phyloP scores from a whole-genome alignment of 2,888 invertebrate genomes.

The Cataglyphis altisquamis region DNA sequence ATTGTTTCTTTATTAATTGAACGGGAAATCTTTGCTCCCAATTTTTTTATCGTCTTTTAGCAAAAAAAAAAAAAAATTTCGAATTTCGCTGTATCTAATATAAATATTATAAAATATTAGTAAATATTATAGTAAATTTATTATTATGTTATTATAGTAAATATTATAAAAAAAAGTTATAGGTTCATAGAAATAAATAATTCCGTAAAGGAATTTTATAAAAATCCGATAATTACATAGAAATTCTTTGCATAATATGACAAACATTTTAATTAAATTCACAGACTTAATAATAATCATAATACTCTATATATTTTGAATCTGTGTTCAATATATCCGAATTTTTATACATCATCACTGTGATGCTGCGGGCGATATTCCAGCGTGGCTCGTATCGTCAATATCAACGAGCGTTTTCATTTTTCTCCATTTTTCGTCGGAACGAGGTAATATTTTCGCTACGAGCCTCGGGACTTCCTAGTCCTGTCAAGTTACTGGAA shows the following conservation, averaged over 20 bases:
- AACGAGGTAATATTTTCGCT: conserved; percentile 59
- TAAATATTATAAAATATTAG: background rate
- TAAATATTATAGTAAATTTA: too few relatives aligned
- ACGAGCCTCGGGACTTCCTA: conserved; percentile 55
- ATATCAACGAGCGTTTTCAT: conserved; percentile 36
- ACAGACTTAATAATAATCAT: background rate
- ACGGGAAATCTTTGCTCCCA: background rate
- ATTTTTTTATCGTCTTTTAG: background rate
- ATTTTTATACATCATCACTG: background rate
- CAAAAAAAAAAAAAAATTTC: background rate
- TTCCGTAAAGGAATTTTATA: background rate
- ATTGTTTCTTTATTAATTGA: background rate
- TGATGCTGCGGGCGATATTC: conserved; percentile 11
- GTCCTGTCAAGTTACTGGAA: conserved; percentile 68
- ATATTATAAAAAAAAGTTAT: background rate
- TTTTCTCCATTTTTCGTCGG: conserved; percentile 56
- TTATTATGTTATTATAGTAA: too few relatives aligned
- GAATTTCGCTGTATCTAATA: background rate
- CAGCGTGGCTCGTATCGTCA: conserved; percentile 33
- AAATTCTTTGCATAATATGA: background rate
- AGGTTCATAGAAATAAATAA: background rate
- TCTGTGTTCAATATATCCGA: background rate
- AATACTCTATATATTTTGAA: background rate
- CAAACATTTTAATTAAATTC: conserved; percentile 1
- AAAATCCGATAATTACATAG: background rate